Evolutionary conservation across 1,140 invertebrate species (phyloP).

Genomic region (Macrobrachium nipponense): DNA sequence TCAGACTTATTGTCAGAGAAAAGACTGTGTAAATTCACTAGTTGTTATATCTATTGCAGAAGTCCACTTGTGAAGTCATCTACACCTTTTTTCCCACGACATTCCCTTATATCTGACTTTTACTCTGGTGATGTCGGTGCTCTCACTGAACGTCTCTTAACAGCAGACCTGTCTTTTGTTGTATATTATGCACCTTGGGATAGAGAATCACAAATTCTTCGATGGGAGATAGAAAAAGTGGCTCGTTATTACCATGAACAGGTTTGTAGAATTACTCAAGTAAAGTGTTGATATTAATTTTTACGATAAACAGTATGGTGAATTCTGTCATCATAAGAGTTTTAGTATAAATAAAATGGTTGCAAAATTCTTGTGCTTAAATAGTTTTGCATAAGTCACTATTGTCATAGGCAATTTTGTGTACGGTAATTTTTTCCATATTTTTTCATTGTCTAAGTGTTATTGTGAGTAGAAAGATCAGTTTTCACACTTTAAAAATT

Average conservation of each 20-base stretch:
- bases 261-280: conserved; percentile 63
- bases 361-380: too few species aligned
- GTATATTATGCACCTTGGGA: conserved; percentile 73
- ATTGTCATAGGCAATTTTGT: too few species aligned
- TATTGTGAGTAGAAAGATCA: too few species aligned
- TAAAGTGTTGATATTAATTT: not conserved
- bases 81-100: conserved; percentile 58
- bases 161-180: conserved; percentile 67
- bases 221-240: conserved; percentile 69
- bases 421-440: too few species aligned
- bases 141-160: conserved; percentile 60
- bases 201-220: conserved; percentile 66
- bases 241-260: conserved; percentile 68
- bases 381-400: too few species aligned
- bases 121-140: conserved; percentile 65
- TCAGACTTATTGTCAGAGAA: too few species aligned
- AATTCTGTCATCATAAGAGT: too few species aligned
- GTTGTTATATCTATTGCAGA: not conserved
- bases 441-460: too few species aligned
- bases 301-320: too few species aligned
- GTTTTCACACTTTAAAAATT: too few species aligned
- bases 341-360: too few species aligned
- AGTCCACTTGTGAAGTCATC: conserved; percentile 29
- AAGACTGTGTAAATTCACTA: too few species aligned
- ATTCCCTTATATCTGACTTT: conserved; percentile 65